Conservation (phyloP, 1,140 invertebrate genomes). For the Aphaenogaster ashmeadi region DNA sequence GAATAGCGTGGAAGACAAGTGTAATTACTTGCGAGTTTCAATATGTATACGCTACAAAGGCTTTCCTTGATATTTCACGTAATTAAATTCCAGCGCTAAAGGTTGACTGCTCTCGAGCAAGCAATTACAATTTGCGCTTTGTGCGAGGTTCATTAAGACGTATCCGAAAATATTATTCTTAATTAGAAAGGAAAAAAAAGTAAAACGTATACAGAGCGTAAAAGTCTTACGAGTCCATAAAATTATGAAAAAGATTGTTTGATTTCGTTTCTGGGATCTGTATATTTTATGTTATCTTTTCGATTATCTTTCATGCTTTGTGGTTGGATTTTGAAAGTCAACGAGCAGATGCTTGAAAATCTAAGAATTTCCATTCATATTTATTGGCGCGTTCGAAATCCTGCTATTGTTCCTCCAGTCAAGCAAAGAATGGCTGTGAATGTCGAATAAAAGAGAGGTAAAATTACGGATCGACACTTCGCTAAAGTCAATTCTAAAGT, state of each 20-base stretch:
- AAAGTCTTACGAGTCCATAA: not conserved
- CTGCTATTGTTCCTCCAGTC: not conserved
- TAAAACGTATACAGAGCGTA: not conserved
- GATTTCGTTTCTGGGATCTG: not conserved
- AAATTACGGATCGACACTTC: conserved; percentile 32
- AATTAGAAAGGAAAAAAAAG: not conserved
- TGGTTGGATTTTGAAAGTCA: not conserved
- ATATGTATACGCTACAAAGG: not conserved
- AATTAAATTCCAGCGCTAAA: conserved; percentile 38
- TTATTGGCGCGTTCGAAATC: conserved; percentile 14
- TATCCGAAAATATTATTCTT: conserved; percentile 12
- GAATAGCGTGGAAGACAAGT: not conserved
- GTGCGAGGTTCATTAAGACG: not conserved
- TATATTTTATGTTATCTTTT: not conserved
- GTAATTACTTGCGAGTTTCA: conserved; percentile 24
- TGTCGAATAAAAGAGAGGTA: conserved; percentile 9
- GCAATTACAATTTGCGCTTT: conserved; percentile 1
- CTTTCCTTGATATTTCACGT: not conserved
- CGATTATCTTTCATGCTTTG: not conserved
- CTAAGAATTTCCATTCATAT: conserved; percentile 22
- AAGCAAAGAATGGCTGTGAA: conserved; percentile 14
- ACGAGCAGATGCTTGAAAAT: conserved; percentile 1
- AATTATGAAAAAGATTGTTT: not conserved
- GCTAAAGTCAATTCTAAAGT: not conserved
- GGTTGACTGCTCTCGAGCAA: not conserved